phyloP scores from a whole-genome alignment of 1,140 invertebrate species.

The Andrena cerasifolii region DNA sequence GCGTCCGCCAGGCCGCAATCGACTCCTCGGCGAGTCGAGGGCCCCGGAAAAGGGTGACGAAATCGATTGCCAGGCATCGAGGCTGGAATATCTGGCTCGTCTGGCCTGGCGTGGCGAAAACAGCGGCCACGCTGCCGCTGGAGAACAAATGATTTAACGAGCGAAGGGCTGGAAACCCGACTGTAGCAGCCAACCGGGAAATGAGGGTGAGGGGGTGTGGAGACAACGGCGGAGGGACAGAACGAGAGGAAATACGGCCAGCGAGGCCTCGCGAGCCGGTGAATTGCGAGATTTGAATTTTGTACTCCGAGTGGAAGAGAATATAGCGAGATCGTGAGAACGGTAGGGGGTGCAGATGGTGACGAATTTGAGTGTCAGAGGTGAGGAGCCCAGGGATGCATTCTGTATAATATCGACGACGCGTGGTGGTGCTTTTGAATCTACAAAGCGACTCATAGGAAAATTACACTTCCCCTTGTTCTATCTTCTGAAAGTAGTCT shows the following conservation, averaged over 20 bases:
- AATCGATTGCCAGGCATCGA: neutral
- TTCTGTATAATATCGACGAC: no score
- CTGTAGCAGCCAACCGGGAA: conserved; percentile 75
- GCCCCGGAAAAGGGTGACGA: neutral
- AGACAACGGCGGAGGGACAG: conserved; percentile 38
- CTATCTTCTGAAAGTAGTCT: no score
- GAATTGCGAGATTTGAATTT: conserved; percentile 7
- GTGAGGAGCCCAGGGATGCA: no score
- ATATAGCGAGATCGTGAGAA: no score
- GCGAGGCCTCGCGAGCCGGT: conserved; percentile 4
- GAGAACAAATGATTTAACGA: conserved; percentile 81
- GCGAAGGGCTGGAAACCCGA: conserved; percentile 74
- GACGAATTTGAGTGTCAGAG: no score
- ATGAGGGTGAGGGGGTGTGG: conserved; percentile 62
- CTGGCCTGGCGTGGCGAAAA: conserved; percentile 19
- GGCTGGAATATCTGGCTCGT: conserved; percentile 41
- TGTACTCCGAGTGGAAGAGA: no score
- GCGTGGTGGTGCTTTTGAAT: no score
- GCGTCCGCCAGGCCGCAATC: neutral
- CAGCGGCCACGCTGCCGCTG: conserved; percentile 49
- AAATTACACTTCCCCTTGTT: no score
- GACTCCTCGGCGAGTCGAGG: neutral
- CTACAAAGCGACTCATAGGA: no score
- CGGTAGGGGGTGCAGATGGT: no score
- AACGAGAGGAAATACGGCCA: conserved; percentile 45